A percentile compares a stretch with the other conserved stretches of the same genome.
phyloP scores from a whole-genome alignment of 2,888 invertebrate species.

The Rhabditoides inermis region DNA sequence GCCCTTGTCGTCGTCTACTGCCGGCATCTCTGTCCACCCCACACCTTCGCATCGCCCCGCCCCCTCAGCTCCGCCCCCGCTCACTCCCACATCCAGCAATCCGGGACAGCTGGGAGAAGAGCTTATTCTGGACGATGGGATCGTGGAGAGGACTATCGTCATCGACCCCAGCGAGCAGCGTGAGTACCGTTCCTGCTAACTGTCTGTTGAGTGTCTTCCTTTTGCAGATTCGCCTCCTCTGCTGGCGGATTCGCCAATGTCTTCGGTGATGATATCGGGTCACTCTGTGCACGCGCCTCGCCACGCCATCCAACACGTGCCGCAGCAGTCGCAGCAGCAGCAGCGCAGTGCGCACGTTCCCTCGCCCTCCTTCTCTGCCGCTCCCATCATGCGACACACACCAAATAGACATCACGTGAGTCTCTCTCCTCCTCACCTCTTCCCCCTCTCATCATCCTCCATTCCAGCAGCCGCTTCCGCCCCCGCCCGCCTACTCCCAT shows the following conservation, averaged over 20 bases:
- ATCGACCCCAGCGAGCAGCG: conserved; percentile 15
- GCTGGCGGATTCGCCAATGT: conserved; percentile 15
- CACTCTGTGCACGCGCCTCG: neutral
- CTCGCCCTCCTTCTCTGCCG: conserved; percentile 1
- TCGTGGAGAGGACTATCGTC: conserved; percentile 16
- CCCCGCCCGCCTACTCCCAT: conserved; percentile 1
- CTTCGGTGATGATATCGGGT: conserved; percentile 13
- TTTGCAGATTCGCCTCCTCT: conserved; percentile 20
- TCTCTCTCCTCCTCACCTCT: conserved; percentile 1
- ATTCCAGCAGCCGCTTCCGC: no score
- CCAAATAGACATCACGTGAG: conserved; percentile 7
- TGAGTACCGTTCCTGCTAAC: conserved; percentile 1
- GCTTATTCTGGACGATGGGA: conserved; percentile 23
- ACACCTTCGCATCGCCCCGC: no score
- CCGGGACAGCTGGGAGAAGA: conserved; percentile 19
- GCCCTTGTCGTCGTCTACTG: no score
- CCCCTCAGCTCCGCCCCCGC: no score
- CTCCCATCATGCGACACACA: no score
- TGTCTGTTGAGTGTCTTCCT: neutral
- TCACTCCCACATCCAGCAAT: no score
- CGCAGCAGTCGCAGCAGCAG: no score
- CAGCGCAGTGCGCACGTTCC: conserved; percentile 4
- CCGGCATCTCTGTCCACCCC: no score
- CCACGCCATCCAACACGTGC: no score
- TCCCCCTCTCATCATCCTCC: conserved; percentile 8